Evolutionary conservation across 2,888 invertebrate species (phyloP).

Genomic region (Dasysyrphus tricinctus): DNA sequence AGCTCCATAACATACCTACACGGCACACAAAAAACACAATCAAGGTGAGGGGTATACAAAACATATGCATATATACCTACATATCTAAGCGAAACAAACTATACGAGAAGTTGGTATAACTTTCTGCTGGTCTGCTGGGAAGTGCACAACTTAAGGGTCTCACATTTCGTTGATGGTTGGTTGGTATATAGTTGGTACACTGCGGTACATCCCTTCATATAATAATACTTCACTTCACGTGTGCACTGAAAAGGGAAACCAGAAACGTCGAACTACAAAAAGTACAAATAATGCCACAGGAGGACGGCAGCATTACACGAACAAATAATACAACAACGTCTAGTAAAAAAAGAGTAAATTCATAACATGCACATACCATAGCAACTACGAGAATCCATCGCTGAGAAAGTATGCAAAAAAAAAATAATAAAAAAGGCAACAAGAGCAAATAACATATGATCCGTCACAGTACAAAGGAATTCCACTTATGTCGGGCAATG

Average conservation of each 20-base stretch:
- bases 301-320: conserved; percentile 15
- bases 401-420: conserved; percentile 60
- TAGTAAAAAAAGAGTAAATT: conserved; percentile 16
- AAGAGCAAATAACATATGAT: conserved; percentile 64
- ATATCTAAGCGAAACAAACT: background rate
- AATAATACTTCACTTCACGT: conserved; percentile 15
- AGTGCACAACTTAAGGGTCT: conserved; percentile 59
- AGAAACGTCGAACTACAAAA: conserved; percentile 51
- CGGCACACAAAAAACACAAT: background rate
- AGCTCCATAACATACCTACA: conserved; percentile 1
- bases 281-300: conserved; percentile 58
- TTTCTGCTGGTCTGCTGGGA: conserved; percentile 62
- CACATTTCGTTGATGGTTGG: conserved; percentile 62
- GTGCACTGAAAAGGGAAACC: conserved; percentile 60
- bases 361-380: conserved; percentile 60
- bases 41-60: conserved; percentile 16
- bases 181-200: background rate
- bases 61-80: background rate
- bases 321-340: conserved; percentile 39
- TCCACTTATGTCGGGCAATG: conserved; percentile 70
- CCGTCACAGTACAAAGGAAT: conserved; percentile 71
- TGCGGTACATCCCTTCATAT: conserved; percentile 56
- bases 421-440: conserved; percentile 22
- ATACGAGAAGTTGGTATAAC: conserved; percentile 10
- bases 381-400: conserved; percentile 49